Conservation (phyloP, 2,113 vertebrate species). For the Craseonycteris thonglongyai region DNA sequence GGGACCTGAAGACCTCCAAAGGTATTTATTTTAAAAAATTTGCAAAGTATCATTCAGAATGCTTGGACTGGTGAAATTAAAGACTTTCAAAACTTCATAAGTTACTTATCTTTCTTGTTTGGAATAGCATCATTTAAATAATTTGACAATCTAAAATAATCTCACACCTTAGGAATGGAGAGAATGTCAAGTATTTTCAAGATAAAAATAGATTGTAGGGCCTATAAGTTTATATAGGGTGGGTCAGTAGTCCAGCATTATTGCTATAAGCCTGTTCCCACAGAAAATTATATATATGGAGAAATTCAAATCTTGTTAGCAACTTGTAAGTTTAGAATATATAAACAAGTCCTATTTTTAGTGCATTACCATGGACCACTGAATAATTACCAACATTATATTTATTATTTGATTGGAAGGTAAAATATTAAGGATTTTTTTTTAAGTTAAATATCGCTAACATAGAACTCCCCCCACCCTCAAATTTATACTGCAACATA, state of each 20-base stretch:
- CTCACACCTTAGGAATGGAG: neutral
- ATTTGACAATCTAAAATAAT: neutral
- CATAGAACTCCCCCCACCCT: neutral
- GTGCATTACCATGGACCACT: neutral
- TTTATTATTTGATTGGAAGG: constrained; percentile 16
- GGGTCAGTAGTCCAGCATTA: neutral
- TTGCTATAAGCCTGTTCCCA: neutral
- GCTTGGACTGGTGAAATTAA: neutral
- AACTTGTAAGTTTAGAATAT: neutral
- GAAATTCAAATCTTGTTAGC: neutral
- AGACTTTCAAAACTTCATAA: neutral
- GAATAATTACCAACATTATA: neutral
- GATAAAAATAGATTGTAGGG: neutral
- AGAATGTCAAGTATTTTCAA: constrained; percentile 26
- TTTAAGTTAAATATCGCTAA: neutral
- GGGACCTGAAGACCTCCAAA: constrained; percentile 85
- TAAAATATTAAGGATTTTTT: constrained; percentile 30
- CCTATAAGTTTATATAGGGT: neutral
- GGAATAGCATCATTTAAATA: neutral
- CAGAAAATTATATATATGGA: neutral
- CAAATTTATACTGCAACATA: neutral
- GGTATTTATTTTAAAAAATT: constrained; percentile 76
- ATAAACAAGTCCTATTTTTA: neutral
- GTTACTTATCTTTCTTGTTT: constrained; percentile 32
- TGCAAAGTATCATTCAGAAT: neutral